These are phyloP conservation scores for Cavia aperea DNA, from an alignment of 2,113 vertebrate species.

Conservation along the genomic window DNA sequence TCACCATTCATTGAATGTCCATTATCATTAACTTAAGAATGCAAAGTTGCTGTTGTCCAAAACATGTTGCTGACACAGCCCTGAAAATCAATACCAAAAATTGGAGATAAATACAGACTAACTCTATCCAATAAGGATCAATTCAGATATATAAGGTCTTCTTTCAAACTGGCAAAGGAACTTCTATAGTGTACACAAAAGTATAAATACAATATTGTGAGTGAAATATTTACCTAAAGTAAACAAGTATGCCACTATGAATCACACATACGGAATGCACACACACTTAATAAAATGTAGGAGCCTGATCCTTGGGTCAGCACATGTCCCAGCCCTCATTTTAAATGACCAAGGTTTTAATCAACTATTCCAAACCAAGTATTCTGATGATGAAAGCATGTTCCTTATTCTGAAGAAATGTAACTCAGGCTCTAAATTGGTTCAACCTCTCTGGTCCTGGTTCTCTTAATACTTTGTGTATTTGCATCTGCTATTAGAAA, in stretches of 20 bases:
- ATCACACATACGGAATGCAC: too few species aligned
- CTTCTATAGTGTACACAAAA: background rate
- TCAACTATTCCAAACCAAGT: background rate
- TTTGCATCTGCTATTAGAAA: background rate
- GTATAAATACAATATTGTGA: background rate
- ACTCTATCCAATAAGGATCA: too few species aligned
- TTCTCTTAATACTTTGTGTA: background rate
- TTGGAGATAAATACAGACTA: background rate
- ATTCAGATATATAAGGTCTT: background rate
- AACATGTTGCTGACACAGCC: background rate
- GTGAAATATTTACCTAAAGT: background rate
- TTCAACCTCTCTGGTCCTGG: background rate
- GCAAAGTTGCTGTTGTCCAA: background rate
- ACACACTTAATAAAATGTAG: background rate
- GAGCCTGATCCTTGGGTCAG: background rate
- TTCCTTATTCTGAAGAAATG: background rate
- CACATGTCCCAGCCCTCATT: too few species aligned
- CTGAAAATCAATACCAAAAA: background rate
- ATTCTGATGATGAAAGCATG: background rate
- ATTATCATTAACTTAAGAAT: too few species aligned
- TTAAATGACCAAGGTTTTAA: background rate
- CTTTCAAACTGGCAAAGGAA: background rate
- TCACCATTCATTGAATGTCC: fast-evolving
- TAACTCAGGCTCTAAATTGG: background rate
- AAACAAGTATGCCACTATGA: background rate